Evolutionary conservation across 2,113 vertebrate genomes (phyloP).

Genomic region (Thomomys bottae): DNA sequence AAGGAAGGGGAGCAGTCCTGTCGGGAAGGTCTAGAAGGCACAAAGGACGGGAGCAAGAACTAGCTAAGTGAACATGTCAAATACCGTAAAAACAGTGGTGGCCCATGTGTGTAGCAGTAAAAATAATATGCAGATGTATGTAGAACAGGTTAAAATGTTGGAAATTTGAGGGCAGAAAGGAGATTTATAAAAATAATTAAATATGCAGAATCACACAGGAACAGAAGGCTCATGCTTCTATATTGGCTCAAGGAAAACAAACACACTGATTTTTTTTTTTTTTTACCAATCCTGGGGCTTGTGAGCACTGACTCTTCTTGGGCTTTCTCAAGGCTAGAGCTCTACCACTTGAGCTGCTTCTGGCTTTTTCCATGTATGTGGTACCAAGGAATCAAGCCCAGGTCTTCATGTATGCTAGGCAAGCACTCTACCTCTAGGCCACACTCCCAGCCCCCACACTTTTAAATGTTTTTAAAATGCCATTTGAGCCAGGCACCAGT

Average conservation of each 20-base stretch:
- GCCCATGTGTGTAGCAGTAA: neutral
- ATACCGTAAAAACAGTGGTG: neutral
- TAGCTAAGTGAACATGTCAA: neutral
- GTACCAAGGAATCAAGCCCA: too few relatives aligned
- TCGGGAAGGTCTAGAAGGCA: neutral
- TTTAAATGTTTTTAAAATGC: neutral
- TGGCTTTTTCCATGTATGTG: too few relatives aligned
- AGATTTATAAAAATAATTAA: conserved; percentile 9
- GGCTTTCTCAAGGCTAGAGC: too few relatives aligned
- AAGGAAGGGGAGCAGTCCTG: neutral
- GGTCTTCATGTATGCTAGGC: too few relatives aligned
- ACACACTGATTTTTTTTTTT: neutral
- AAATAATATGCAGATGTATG: neutral
- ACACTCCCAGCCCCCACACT: too few relatives aligned
- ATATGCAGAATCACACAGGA: neutral
- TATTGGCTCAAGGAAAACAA: neutral
- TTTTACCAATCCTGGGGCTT: too few relatives aligned
- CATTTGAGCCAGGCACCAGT: neutral
- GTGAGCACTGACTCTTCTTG: too few relatives aligned
- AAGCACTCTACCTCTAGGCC: too few relatives aligned
- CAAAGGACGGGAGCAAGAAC: neutral
- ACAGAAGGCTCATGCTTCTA: neutral
- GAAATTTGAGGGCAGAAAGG: neutral
- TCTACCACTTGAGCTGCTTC: too few relatives aligned
- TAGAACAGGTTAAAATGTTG: neutral